A percentile compares a stretch with the other conserved stretches of the same genome.
These are phyloP conservation scores for Microtus richardsoni DNA, from an alignment of 2,113 vertebrate species.

Conservation along the genomic window DNA sequence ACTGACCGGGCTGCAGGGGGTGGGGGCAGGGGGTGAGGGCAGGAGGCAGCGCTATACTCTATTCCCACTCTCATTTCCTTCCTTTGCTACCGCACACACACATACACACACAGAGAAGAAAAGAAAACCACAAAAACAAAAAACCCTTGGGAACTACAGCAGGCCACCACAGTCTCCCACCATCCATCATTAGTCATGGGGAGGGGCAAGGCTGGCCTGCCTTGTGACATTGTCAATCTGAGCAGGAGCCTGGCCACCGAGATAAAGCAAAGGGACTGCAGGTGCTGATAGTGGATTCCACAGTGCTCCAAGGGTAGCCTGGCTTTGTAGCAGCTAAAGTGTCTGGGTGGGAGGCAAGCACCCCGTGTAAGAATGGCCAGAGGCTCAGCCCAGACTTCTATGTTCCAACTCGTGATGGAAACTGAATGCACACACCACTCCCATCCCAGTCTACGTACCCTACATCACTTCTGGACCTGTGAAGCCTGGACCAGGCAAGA, in stretches of 20 bases:
- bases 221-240: rapidly evolving
- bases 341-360: no score
- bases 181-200: background rate
- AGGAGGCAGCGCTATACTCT: background rate
- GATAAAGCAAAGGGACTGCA: background rate
- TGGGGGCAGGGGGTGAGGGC: background rate
- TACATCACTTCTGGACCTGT: background rate
- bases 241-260: background rate
- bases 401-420: background rate
- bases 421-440: background rate
- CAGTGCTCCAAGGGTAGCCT: no score
- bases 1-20: background rate
- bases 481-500: background rate
- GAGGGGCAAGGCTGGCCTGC: no score
- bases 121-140: background rate
- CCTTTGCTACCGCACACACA: background rate
- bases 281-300: rapidly evolving
- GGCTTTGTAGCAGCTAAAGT: background rate
- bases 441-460: background rate
- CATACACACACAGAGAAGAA: background rate
- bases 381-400: background rate
- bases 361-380: background rate
- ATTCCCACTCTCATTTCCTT: background rate
- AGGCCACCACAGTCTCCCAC: background rate
- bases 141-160: background rate